These are phyloP conservation scores for Syngnathus rostellatus DNA, from an alignment of 2,797 vertebrate species.

Conservation along the genomic window DNA sequence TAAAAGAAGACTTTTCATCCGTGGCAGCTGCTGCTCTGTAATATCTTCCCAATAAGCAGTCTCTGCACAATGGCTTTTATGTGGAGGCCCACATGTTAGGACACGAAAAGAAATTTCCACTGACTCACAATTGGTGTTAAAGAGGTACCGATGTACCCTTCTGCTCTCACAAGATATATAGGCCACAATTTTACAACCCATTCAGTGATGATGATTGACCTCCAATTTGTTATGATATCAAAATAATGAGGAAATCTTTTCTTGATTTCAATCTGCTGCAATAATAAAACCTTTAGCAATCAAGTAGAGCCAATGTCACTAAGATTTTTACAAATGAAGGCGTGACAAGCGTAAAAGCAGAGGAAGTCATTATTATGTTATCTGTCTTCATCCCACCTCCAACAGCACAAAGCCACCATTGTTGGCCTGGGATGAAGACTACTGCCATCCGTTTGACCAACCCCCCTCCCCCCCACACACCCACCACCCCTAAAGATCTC, in stretches of 20 bases:
- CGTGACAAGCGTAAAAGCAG: constrained; percentile 14
- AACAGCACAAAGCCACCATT: constrained; percentile 39
- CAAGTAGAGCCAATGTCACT: constrained; percentile 7
- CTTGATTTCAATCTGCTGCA: constrained; percentile 18
- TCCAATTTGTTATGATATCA: neutral
- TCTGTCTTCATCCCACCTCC: constrained; percentile 29
- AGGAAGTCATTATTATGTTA: constrained; percentile 32
- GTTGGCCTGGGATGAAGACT: constrained; percentile 18
- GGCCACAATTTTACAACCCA: constrained; percentile 21
- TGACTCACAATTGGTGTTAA: constrained; percentile 27
- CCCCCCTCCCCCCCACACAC: constrained; percentile 15
- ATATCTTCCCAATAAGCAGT: constrained; percentile 12
- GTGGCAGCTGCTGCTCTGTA: constrained; percentile 10
- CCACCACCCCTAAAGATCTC: constrained; percentile 22
- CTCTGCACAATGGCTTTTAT: constrained; percentile 18
- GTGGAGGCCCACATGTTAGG: constrained; percentile 38
- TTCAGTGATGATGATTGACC: neutral
- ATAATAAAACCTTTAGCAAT: neutral
- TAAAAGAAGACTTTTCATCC: neutral
- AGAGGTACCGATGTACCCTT: constrained; percentile 10
- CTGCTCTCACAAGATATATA: constrained; percentile 39
- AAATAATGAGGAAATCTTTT: neutral
- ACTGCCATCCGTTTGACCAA: constrained; percentile 13
- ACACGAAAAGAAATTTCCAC: constrained; percentile 36
- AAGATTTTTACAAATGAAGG: neutral